These are phyloP conservation scores for Xenopus tropicalis DNA, from an alignment of 2,113 vertebrate species.

Conservation along the genomic window DNA sequence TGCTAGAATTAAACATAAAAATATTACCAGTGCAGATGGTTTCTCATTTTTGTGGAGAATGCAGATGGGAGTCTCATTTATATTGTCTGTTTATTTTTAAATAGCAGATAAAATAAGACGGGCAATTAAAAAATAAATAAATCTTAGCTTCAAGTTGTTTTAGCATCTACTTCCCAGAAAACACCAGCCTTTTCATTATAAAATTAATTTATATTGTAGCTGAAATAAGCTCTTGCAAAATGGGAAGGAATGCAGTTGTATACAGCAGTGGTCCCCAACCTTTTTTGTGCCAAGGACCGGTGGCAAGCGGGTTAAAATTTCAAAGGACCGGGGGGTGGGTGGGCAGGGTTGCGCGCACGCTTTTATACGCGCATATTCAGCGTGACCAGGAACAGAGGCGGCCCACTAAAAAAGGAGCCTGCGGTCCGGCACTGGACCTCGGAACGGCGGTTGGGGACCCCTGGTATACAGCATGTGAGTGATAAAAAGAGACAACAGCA, in stretches of 20 bases:
- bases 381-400: too few species aligned
- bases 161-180: neutral
- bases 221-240: too few species aligned
- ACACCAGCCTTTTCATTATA: neutral
- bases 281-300: too few species aligned
- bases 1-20: constrained; percentile 7
- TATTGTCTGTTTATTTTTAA: constrained; percentile 38
- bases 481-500: too few species aligned
- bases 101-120: constrained; percentile 20
- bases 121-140: constrained; percentile 21
- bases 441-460: too few species aligned
- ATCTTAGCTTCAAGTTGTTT: neutral
- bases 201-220: neutral
- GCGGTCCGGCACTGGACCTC: too few species aligned
- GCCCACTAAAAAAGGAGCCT: too few species aligned
- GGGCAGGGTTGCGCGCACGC: too few species aligned
- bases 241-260: neutral
- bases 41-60: constrained; percentile 28
- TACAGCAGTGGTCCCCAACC: neutral
- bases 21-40: constrained; percentile 26
- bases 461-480: neutral
- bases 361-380: too few species aligned
- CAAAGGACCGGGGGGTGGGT: too few species aligned
- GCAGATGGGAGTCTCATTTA: constrained; percentile 25
- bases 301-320: too few species aligned